These are phyloP conservation scores for Pecten maximus DNA, from an alignment of 2,888 invertebrate genomes.

Conservation along the genomic window DNA sequence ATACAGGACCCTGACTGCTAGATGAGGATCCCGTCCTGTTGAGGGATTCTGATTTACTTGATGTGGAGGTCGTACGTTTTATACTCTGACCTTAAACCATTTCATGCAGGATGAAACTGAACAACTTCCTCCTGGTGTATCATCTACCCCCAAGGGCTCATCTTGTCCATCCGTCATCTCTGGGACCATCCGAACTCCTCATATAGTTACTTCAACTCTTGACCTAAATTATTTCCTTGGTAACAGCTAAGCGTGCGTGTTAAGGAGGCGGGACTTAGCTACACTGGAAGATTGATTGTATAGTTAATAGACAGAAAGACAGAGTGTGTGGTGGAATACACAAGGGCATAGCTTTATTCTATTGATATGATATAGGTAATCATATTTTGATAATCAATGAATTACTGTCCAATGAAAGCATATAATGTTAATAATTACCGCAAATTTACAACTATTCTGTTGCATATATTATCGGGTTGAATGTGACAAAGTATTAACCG, in stretches of 20 bases:
- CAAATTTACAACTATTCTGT: no score
- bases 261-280: background rate
- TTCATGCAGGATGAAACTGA: background rate
- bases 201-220: background rate
- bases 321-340: background rate
- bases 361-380: no score
- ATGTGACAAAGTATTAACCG: no score
- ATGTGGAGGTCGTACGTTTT: slow-evolving; percentile 7
- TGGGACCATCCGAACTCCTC: background rate
- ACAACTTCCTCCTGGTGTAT: background rate
- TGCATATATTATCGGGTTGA: no score
- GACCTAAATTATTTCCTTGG: background rate
- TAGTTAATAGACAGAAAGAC: background rate
- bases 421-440: no score
- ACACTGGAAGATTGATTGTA: no score
- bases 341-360: no score
- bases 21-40: slow-evolving; percentile 17
- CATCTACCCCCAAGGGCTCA: background rate
- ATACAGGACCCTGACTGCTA: background rate
- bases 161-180: background rate
- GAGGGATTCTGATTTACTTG: slow-evolving; percentile 13
- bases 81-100: slow-evolving; percentile 5
- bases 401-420: no score
- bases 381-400: no score
- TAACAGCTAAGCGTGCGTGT: background rate